Percentiles rank a stretch among this genome's conserved stretches.
Evolutionary conservation across 2,888 invertebrate genomes (phyloP).

Genomic region (Macrosiphum euphorbiae): DNA sequence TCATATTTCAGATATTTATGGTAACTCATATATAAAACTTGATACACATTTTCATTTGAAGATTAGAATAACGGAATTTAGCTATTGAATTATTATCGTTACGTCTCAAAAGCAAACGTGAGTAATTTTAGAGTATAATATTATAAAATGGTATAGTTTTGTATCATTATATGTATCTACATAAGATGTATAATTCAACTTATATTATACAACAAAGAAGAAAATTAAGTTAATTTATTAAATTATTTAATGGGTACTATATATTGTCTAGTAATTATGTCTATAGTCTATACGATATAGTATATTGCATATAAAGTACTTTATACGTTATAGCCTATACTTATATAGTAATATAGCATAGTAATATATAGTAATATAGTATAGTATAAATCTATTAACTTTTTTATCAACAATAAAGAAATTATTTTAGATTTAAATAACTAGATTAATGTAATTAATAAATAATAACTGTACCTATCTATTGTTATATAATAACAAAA

Average conservation of each 20-base stretch:
- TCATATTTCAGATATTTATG: background rate
- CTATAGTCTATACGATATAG: background rate
- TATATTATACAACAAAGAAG: background rate
- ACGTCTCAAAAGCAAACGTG: background rate
- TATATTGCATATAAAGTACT: background rate
- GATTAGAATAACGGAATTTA: background rate
- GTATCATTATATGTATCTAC: background rate
- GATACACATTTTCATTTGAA: background rate
- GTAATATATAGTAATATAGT: too few relatives aligned
- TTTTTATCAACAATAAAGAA: background rate
- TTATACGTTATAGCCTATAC: background rate
- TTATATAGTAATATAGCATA: too few relatives aligned
- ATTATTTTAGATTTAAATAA: background rate
- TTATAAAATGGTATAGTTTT: background rate
- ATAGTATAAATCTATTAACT: background rate
- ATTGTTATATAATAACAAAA: conserved; percentile 8
- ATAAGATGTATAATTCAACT: background rate
- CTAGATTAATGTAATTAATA: background rate
- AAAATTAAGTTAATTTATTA: background rate
- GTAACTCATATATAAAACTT: background rate
- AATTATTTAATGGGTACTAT: background rate
- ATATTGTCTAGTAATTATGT: background rate
- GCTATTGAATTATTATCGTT: background rate
- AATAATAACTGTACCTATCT: too few relatives aligned
- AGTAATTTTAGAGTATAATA: background rate